Evolutionary conservation across 2,888 invertebrate species (phyloP).

Genomic region (Macaria notata): DNA sequence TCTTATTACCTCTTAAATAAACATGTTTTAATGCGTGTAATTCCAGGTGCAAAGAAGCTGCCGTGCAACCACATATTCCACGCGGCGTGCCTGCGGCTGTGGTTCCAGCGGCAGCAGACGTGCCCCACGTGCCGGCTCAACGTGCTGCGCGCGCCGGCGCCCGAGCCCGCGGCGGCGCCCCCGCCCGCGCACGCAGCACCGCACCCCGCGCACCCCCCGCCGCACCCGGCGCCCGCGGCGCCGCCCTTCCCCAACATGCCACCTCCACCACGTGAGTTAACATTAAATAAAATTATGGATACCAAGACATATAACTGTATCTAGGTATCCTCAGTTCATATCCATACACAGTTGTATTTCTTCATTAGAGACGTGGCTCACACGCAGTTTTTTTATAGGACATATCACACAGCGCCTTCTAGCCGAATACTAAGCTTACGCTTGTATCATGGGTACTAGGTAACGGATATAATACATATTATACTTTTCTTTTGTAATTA

Average conservation of each 20-base stretch:
- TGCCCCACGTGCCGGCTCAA: constrained; percentile 99
- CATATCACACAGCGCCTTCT: too few species aligned
- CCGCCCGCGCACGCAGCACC: constrained; percentile 39
- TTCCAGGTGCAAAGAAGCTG: constrained; percentile 92
- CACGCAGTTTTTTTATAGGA: too few species aligned
- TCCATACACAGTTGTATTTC: too few species aligned
- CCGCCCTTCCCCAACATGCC: constrained; percentile 67
- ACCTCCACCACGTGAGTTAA: constrained; percentile 61
- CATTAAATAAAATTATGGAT: background rate
- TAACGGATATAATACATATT: too few species aligned
- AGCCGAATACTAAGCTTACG: too few species aligned
- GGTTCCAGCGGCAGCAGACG: constrained; percentile 99
- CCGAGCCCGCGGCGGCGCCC: constrained; percentile 42
- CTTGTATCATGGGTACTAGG: too few species aligned
- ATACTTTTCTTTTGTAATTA: too few species aligned
- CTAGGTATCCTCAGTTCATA: too few species aligned
- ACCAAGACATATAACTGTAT: too few species aligned
- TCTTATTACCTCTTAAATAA: too few species aligned
- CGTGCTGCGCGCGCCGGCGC: constrained; percentile 82
- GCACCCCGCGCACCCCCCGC: constrained; percentile 34
- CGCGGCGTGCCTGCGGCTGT: constrained; percentile 97
- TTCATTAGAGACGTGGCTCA: too few species aligned
- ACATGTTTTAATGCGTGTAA: too few species aligned
- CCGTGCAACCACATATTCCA: constrained; percentile 99
- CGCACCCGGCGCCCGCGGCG: constrained; percentile 44